Base-by-base conservation (phyloP, 1,140 invertebrate genomes). In the Diorhabda elongata region DNA sequence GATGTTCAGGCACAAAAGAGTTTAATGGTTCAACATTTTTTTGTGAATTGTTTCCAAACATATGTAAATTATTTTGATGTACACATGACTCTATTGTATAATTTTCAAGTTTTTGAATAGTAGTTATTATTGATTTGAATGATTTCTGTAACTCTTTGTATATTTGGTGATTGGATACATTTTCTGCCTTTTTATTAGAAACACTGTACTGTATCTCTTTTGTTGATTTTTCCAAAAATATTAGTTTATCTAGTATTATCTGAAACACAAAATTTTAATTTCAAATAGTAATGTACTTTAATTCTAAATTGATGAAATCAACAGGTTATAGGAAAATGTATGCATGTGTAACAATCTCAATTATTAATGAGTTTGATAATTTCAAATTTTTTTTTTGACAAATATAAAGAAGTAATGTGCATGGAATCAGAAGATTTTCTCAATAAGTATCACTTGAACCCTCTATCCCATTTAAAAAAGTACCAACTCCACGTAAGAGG, bases 71-170 rank as follows among this genome's bases (percentile, higher is more conserved):
- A 9, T 52, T 64, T 52, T 56, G 4, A 41, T 56, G 26, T 8
- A 64, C 3, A 5, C 47, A 56, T 9, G 44, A 45, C n/a, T 6
- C 43, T 62, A 42, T 64, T 6, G 52, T 56, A 41, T 11, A 26
- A 26, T 57, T 64, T 26, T 64, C 56, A 56, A 64, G 52, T 42
- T 26, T 3, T n/a, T 45, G n/a, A 6, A 56, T 64, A 11, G 42
- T 7, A 6, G n/a, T 26, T 7, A 11, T 42, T 56, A 64, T n/a
- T 26, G 44, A 52, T 26, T 42, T 64, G n/a, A 47, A 26, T 7
- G 56, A 26, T 57, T 56, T 64, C 41, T 64, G 63, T 41, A 64
- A 56, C 41, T 64, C 63, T 42, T 11, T 57, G 26, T 64, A 42
- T 41, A 64, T 64, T 5, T 64, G 44, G 47, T 64, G n/a, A 45